Evolutionary conservation across 2,797 vertebrate genomes (phyloP).

Genomic region (Cryptoprocta ferox): DNA sequence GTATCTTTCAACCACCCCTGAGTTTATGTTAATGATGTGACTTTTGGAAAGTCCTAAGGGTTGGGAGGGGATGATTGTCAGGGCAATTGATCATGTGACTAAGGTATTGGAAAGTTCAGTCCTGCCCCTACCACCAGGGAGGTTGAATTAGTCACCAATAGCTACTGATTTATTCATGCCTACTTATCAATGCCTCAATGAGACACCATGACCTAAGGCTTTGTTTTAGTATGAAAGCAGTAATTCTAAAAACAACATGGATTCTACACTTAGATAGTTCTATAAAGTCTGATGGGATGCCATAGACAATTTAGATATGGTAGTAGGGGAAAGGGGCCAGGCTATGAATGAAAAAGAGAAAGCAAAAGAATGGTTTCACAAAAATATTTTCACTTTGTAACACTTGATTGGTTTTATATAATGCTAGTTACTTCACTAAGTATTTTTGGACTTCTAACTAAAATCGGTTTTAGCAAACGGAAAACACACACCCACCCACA

Average conservation of each 20-base stretch:
- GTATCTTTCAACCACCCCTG: background rate
- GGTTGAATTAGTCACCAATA: background rate
- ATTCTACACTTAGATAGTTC: background rate
- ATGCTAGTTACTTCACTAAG: background rate
- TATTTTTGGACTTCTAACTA: background rate
- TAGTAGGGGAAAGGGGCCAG: background rate
- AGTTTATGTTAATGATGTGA: background rate
- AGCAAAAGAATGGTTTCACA: background rate
- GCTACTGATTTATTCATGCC: background rate
- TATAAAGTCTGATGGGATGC: background rate
- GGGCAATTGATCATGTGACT: background rate
- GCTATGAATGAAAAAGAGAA: background rate
- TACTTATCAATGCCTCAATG: background rate
- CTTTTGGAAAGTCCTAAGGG: background rate
- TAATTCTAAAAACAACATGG: background rate
- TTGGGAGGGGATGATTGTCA: background rate
- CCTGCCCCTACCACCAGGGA: background rate
- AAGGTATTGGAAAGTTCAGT: background rate
- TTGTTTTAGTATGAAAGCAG: background rate
- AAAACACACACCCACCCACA: background rate
- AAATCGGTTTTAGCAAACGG: constrained; percentile 18
- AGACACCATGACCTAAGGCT: background rate
- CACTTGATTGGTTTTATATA: background rate
- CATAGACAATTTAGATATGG: background rate
- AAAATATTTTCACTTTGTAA: background rate